phyloP scores from a whole-genome alignment of 2,797 vertebrate species.

The Pseudomugil gertrudae region DNA sequence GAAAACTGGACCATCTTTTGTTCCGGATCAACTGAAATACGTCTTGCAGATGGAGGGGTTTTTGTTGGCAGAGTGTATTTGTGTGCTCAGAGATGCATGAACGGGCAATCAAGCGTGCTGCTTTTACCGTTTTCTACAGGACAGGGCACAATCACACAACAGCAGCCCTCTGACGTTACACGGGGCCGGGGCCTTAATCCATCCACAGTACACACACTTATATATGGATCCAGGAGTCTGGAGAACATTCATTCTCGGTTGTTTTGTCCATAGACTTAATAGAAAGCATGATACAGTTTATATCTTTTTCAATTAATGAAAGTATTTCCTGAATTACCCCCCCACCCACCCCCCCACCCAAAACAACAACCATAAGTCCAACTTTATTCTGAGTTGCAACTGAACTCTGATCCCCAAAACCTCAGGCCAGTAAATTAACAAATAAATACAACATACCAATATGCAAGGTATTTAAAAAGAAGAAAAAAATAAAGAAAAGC shows the following conservation, averaged over 20 bases:
- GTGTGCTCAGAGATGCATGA: slow-evolving; percentile 25
- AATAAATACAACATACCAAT: slow-evolving; percentile 79
- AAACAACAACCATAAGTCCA: slow-evolving; percentile 46
- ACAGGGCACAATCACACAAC: slow-evolving; percentile 69
- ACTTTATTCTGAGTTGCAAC: slow-evolving; percentile 68
- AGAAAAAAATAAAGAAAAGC: slow-evolving; percentile 28
- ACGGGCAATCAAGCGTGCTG: slow-evolving; percentile 13
- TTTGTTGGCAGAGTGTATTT: neutral
- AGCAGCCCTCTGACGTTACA: slow-evolving; percentile 72
- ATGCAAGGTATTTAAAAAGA: slow-evolving; percentile 64
- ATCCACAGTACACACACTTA: slow-evolving; percentile 65
- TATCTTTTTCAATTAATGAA: slow-evolving; percentile 64
- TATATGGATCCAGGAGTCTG: slow-evolving; percentile 67
- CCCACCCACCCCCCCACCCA: slow-evolving; percentile 11
- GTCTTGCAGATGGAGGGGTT: neutral
- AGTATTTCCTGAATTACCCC: slow-evolving; percentile 75
- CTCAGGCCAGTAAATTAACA: slow-evolving; percentile 76
- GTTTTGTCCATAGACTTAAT: slow-evolving; percentile 71
- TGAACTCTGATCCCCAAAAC: slow-evolving; percentile 63
- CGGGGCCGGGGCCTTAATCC: slow-evolving; percentile 69
- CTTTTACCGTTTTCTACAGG: slow-evolving; percentile 49
- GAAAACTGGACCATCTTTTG: neutral
- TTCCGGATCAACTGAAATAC: neutral
- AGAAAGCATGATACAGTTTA: slow-evolving; percentile 73
- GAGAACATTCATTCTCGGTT: slow-evolving; percentile 77